Percentiles rank a stretch among this genome's conserved stretches.
Evolutionary conservation across 1,140 invertebrate species (phyloP).

Genomic region (Drosophila sproati): DNA sequence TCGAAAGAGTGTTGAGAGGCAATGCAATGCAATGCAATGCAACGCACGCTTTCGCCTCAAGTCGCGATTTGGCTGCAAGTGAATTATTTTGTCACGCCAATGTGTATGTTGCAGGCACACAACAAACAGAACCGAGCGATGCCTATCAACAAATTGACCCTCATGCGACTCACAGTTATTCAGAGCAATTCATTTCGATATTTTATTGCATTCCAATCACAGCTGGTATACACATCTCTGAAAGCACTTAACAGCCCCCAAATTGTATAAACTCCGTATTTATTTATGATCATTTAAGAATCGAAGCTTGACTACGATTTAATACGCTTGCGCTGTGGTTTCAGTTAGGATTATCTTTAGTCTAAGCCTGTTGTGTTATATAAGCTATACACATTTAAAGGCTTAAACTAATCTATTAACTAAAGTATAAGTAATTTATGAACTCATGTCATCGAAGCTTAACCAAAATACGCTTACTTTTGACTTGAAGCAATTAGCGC

Average conservation of each 20-base stretch:
- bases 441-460: no score
- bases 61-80: slow-evolving; percentile 20
- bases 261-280: no score
- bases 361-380: no score
- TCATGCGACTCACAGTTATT: slow-evolving; percentile 34
- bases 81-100: slow-evolving; percentile 51
- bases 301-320: no score
- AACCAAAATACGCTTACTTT: no score
- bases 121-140: slow-evolving; percentile 16
- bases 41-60: slow-evolving; percentile 27
- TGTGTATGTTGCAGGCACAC: slow-evolving; percentile 52
- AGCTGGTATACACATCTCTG: background rate
- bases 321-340: no score
- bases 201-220: slow-evolving; percentile 25
- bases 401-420: no score
- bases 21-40: background rate
- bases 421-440: no score
- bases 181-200: slow-evolving; percentile 37
- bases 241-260: slow-evolving; percentile 12
- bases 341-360: no score
- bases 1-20: background rate
- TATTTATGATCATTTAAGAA: no score
- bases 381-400: no score
- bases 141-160: slow-evolving; percentile 59
- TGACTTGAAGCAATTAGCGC: no score